phyloP scores from a whole-genome alignment of 2,113 vertebrate genomes.

The Himantopus leucocephalus region DNA sequence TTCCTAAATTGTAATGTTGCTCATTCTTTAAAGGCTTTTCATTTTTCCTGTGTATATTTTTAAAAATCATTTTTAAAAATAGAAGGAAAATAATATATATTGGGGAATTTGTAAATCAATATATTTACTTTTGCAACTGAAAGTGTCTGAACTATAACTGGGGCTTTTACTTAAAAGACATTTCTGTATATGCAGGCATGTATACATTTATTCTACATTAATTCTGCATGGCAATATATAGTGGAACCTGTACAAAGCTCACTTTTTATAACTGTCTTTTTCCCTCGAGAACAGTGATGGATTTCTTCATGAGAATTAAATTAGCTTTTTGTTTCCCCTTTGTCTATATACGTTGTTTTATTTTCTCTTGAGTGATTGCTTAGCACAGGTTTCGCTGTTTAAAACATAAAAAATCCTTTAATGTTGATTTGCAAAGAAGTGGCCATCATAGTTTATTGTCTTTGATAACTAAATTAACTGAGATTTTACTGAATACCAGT shows the following conservation, averaged over 20 bases:
- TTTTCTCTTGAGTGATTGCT: background rate
- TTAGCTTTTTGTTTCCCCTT: background rate
- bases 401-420: background rate
- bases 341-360: background rate
- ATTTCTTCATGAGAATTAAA: background rate
- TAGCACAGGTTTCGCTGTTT: background rate
- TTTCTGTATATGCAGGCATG: slow-evolving; percentile 57
- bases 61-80: background rate
- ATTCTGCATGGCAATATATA: background rate
- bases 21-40: background rate
- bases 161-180: background rate
- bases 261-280: background rate
- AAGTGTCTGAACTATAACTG: background rate
- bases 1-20: background rate
- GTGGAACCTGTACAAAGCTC: slow-evolving; percentile 12
- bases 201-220: slow-evolving; percentile 31
- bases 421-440: background rate
- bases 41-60: background rate
- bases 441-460: slow-evolving; percentile 8
- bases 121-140: background rate
- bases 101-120: background rate
- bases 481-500: background rate
- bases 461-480: background rate
- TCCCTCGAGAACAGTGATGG: background rate
- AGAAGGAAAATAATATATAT: background rate